Evolutionary conservation across 2,888 invertebrate genomes (phyloP).

Genomic region (Torymus aiolomorphi): DNA sequence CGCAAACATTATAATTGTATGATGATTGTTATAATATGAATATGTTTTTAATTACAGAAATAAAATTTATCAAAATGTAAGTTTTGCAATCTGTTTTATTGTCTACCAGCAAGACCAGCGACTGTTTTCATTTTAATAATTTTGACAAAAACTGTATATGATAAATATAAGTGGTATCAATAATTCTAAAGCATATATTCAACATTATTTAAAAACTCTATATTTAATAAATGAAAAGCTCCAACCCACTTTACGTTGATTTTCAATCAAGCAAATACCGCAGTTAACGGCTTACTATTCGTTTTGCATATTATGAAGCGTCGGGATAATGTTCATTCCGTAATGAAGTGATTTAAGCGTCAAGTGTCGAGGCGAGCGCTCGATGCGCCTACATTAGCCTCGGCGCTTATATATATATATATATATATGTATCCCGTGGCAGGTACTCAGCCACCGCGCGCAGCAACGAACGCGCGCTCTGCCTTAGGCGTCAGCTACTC

Average conservation of each 20-base stretch:
- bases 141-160: too few relatives aligned
- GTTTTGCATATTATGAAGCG: slow-evolving; percentile 30
- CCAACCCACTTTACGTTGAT: not conserved
- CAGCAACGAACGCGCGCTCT: not conserved
- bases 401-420: slow-evolving; percentile 36
- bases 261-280: slow-evolving; percentile 25
- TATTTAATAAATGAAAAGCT: too few relatives aligned
- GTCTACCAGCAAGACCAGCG: too few relatives aligned
- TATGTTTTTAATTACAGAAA: too few relatives aligned
- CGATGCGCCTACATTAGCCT: slow-evolving; percentile 51
- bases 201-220: too few relatives aligned
- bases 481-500: slow-evolving; percentile 49
- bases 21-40: too few relatives aligned
- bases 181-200: too few relatives aligned
- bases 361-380: slow-evolving; percentile 38
- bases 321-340: not conserved
- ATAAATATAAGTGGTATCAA: too few relatives aligned
- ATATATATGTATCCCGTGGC: slow-evolving; percentile 27
- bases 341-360: slow-evolving; percentile 55
- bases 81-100: too few relatives aligned
- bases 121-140: too few relatives aligned
- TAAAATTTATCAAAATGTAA: too few relatives aligned
- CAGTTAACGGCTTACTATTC: not conserved
- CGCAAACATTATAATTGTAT: too few relatives aligned
- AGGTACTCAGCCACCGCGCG: slow-evolving; percentile 50